phyloP scores from a whole-genome alignment of 2,797 vertebrate genomes.

The Sebastes goodei region DNA sequence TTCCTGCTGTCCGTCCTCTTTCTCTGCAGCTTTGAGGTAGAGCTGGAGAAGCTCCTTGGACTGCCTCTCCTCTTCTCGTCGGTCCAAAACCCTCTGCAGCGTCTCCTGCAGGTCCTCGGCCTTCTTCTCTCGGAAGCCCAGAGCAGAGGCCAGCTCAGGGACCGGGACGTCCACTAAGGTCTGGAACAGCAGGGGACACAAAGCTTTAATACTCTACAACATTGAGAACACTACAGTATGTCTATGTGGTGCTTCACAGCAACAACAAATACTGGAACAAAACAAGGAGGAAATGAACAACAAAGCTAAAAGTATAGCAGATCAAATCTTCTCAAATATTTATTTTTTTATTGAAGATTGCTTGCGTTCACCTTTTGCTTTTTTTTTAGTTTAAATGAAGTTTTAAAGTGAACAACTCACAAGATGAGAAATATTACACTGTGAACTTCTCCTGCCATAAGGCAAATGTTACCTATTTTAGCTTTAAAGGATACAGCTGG shows the following conservation, averaged over 20 bases:
- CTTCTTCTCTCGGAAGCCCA: constrained; percentile 78
- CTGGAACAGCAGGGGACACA: constrained; percentile 68
- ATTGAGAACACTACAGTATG: neutral
- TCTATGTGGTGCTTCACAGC: neutral
- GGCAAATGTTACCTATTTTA: neutral
- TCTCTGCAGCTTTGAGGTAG: constrained; percentile 85
- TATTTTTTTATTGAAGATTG: no score
- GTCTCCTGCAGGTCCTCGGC: constrained; percentile 84
- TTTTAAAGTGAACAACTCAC: no score
- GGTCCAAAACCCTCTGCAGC: constrained; percentile 90
- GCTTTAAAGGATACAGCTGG: neutral
- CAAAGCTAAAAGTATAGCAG: neutral
- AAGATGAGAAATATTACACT: neutral
- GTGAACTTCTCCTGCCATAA: neutral
- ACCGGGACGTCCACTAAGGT: constrained; percentile 85
- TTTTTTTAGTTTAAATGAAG: no score
- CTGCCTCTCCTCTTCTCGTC: constrained; percentile 90
- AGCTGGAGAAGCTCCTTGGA: constrained; percentile 91
- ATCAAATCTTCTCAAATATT: neutral
- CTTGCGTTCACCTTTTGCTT: no score
- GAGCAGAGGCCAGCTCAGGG: constrained; percentile 84
- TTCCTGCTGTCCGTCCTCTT: constrained; percentile 40
- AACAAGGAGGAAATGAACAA: neutral
- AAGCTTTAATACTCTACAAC: no score
- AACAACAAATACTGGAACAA: neutral